These are phyloP conservation scores for Pachyramphus minor DNA, from an alignment of 2,113 vertebrate species.

Conservation along the genomic window DNA sequence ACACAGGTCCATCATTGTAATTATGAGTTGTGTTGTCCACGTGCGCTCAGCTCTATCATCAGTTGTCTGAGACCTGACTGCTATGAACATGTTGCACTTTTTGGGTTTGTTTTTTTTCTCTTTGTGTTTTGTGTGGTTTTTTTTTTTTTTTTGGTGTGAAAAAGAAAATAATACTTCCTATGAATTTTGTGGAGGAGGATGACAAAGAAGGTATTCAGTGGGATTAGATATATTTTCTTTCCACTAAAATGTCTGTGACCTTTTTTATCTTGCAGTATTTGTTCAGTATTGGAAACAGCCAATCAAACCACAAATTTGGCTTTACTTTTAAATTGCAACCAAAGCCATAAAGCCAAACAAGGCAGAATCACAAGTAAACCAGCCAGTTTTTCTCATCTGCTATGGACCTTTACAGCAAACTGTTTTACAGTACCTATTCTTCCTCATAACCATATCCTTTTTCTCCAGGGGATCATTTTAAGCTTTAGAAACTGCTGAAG, in stretches of 20 bases:
- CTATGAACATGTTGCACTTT: background rate
- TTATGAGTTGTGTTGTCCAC: background rate
- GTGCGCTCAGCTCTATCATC: background rate
- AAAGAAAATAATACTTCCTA: background rate
- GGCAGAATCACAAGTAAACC: background rate
- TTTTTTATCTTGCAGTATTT: background rate
- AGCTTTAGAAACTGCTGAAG: conserved; percentile 39
- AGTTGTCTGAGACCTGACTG: background rate
- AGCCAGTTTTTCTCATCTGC: background rate
- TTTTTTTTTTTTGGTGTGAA: background rate
- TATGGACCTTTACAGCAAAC: background rate
- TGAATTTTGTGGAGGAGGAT: background rate
- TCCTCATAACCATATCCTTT: conserved; percentile 29
- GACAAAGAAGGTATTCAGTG: background rate
- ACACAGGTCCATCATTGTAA: rapidly evolving
- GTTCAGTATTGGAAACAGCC: background rate
- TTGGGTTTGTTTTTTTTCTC: background rate
- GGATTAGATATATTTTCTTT: background rate
- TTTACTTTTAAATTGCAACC: background rate
- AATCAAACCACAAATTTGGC: background rate
- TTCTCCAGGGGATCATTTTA: conserved; percentile 17
- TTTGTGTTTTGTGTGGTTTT: too few species aligned
- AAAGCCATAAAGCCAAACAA: background rate
- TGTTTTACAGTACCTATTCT: conserved; percentile 27
- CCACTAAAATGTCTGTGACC: background rate